These are phyloP conservation scores for Hoplodrina ambigua DNA, from an alignment of 2,888 invertebrate species.

Conservation along the genomic window DNA sequence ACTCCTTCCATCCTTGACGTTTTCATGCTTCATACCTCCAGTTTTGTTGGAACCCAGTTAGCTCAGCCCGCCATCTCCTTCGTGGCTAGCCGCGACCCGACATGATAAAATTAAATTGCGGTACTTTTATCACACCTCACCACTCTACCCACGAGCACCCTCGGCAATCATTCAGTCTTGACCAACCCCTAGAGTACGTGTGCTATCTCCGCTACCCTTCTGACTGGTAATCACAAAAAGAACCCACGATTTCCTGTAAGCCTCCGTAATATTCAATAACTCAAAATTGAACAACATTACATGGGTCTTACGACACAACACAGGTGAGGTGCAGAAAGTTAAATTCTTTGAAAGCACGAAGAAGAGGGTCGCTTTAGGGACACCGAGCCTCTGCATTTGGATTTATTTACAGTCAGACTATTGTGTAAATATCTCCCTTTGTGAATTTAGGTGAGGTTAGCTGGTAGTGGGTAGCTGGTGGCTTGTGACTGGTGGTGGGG, in stretches of 20 bases:
- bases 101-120: neutral
- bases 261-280: constrained; percentile 46
- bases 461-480: too few relatives aligned
- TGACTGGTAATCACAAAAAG: constrained; percentile 24
- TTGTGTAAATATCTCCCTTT: neutral
- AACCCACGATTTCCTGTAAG: constrained; percentile 38
- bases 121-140: neutral
- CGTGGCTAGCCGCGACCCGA: too few relatives aligned
- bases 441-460: too few relatives aligned
- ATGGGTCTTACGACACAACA: constrained; percentile 1
- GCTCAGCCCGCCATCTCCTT: too few relatives aligned
- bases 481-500: too few relatives aligned
- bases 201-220: constrained; percentile 21
- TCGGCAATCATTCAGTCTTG: constrained; percentile 5
- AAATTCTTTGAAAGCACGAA: neutral
- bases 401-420: neutral
- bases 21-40: too few relatives aligned
- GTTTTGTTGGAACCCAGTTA: too few relatives aligned
- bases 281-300: constrained; percentile 35
- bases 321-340: constrained; percentile 11
- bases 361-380: neutral
- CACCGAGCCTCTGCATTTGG: too few relatives aligned
- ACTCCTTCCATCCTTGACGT: too few relatives aligned
- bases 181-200: constrained; percentile 20
- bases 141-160: neutral